These are phyloP conservation scores for Xyliphius kryptos DNA, from an alignment of 2,113 vertebrate species.

Conservation along the genomic window DNA sequence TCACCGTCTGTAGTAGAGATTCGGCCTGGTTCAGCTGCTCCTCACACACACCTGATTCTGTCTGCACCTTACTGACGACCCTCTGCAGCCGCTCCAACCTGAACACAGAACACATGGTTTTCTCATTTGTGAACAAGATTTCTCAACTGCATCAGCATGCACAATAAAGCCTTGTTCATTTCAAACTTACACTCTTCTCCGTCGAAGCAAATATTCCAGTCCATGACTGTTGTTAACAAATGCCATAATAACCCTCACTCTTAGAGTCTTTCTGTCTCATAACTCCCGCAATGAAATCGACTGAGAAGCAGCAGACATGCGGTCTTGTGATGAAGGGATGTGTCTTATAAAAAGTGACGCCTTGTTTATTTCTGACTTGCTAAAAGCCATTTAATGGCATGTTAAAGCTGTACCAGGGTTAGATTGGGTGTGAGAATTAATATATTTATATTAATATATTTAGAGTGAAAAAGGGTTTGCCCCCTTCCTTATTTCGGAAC, in stretches of 20 bases:
- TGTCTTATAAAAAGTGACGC: slow-evolving; percentile 27
- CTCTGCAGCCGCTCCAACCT: slow-evolving; percentile 90
- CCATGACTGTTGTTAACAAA: slow-evolving; percentile 60
- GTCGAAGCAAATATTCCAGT: slow-evolving; percentile 44
- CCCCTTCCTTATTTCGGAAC: too few relatives aligned
- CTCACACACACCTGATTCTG: slow-evolving; percentile 89
- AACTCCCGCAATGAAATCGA: neutral
- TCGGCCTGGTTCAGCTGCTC: slow-evolving; percentile 94
- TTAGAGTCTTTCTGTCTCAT: neutral
- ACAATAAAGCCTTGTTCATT: neutral
- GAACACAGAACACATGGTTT: slow-evolving; percentile 26
- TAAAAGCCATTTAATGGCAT: slow-evolving; percentile 3
- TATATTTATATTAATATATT: too few relatives aligned
- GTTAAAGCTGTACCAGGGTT: neutral
- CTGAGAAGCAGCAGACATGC: slow-evolving; percentile 3
- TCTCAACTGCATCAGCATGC: neutral
- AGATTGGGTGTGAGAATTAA: too few relatives aligned
- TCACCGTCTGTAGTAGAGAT: slow-evolving; percentile 79
- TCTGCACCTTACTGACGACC: slow-evolving; percentile 87
- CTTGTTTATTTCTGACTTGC: slow-evolving; percentile 42
- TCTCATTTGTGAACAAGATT: neutral
- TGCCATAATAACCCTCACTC: slow-evolving; percentile 50
- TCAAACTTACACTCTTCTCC: slow-evolving; percentile 51
- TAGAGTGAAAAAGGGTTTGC: too few relatives aligned
- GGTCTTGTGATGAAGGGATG: slow-evolving; percentile 34